Evolutionary conservation across 2,888 invertebrate genomes (phyloP).

Genomic region (Dione vanillae): DNA sequence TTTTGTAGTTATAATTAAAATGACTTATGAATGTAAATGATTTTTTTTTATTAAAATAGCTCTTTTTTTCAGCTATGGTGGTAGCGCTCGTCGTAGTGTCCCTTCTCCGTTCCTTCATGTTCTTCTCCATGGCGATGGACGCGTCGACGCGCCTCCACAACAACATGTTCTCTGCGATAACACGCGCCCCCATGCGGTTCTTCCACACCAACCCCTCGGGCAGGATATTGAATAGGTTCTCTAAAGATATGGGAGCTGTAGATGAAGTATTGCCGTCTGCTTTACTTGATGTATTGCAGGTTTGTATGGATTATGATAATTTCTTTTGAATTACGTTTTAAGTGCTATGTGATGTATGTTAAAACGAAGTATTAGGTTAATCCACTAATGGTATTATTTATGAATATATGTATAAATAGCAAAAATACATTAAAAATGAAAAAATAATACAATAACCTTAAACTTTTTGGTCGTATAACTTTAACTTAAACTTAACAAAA

Average conservation of each 20-base stretch:
- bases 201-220: slow-evolving; percentile 95
- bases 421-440: too few relatives aligned
- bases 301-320: slow-evolving; percentile 45
- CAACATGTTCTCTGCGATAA: slow-evolving; percentile 92
- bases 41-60: not conserved
- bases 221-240: slow-evolving; percentile 93
- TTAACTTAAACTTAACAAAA: too few relatives aligned
- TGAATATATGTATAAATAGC: too few relatives aligned
- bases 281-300: slow-evolving; percentile 85
- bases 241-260: slow-evolving; percentile 93
- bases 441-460: too few relatives aligned
- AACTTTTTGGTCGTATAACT: too few relatives aligned
- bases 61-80: slow-evolving; percentile 70
- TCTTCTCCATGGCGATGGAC: slow-evolving; percentile 87
- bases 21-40: not conserved
- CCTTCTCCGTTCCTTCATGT: slow-evolving; percentile 81
- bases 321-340: not conserved
- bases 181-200: slow-evolving; percentile 92
- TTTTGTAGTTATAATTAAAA: too few relatives aligned
- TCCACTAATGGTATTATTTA: too few relatives aligned
- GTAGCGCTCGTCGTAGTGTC: slow-evolving; percentile 78
- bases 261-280: slow-evolving; percentile 86
- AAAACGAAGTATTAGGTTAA: too few relatives aligned
- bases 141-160: slow-evolving; percentile 92
- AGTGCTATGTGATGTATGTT: too few relatives aligned